Evolutionary conservation across 2,888 invertebrate genomes (phyloP).

Genomic region (Drosophila subsilvestris): DNA sequence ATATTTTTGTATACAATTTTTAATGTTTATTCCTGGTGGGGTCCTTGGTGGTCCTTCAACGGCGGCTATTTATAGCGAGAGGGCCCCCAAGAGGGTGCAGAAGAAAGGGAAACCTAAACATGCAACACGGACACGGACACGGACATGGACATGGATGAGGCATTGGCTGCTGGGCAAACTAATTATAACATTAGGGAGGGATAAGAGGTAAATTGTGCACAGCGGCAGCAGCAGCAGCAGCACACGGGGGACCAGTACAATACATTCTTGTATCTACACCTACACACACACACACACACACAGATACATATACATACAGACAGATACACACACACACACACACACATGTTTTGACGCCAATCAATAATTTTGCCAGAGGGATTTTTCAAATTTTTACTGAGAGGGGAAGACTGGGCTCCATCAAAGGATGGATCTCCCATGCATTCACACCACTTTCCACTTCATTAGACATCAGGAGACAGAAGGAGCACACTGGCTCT

Average conservation of each 20-base stretch:
- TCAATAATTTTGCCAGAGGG: constrained; percentile 55
- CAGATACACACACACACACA: neutral
- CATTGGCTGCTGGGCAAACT: constrained; percentile 3
- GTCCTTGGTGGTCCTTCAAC: constrained; percentile 4
- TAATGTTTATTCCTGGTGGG: constrained; percentile 28
- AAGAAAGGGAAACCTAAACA: neutral
- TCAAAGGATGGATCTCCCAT: constrained; percentile 60
- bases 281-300: neutral
- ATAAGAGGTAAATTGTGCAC: neutral
- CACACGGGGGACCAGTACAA: neutral
- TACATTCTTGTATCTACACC: neutral
- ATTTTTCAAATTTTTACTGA: constrained; percentile 10
- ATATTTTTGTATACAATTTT: constrained; percentile 40
- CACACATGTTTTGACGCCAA: constrained; percentile 28
- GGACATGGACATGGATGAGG: neutral
- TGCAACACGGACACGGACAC: neutral
- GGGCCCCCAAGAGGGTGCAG: neutral
- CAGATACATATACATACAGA: neutral
- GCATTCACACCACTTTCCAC: constrained; percentile 74
- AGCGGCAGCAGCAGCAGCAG: neutral
- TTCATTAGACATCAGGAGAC: constrained; percentile 61
- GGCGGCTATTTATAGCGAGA: constrained; percentile 35
- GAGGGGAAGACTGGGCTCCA: constrained; percentile 36
- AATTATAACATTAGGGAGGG: constrained; percentile 7
- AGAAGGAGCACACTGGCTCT: constrained; percentile 23